These are phyloP conservation scores for Toxotes lorentzi DNA, from an alignment of 2,797 vertebrate genomes.

Conservation along the genomic window DNA sequence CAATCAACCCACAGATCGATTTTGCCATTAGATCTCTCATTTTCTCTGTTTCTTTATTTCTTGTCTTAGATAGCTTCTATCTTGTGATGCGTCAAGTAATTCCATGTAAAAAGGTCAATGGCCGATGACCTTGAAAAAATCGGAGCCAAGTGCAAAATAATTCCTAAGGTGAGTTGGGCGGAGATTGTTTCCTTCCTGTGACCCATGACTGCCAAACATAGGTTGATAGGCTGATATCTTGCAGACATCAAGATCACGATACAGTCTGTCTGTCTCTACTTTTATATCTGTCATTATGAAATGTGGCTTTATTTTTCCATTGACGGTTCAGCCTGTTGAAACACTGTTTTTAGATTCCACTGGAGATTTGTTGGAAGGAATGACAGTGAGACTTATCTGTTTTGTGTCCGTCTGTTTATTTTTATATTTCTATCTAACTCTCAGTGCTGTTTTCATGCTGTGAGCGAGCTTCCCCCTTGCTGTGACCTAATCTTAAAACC, in stretches of 20 bases:
- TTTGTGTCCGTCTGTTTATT: conserved; percentile 19
- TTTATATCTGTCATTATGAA: conserved; percentile 27
- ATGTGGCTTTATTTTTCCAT: conserved; percentile 11
- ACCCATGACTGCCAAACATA: background rate
- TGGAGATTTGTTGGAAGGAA: conserved; percentile 20
- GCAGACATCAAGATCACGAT: conserved; percentile 46
- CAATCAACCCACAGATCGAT: background rate
- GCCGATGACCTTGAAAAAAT: background rate
- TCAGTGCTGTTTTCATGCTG: conserved; percentile 16
- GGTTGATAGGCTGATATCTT: conserved; percentile 26
- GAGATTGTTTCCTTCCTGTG: background rate
- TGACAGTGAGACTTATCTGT: conserved; percentile 9
- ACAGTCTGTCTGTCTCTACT: conserved; percentile 33
- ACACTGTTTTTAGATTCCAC: conserved; percentile 40
- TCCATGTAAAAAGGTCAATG: background rate
- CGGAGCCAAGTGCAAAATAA: background rate
- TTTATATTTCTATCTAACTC: conserved; percentile 21
- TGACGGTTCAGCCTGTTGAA: background rate
- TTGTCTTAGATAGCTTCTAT: background rate
- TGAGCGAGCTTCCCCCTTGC: conserved; percentile 11
- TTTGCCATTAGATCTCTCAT: background rate
- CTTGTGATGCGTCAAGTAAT: background rate
- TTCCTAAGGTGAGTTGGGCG: background rate
- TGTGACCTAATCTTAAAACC: conserved; percentile 63
- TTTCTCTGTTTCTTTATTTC: background rate